Conservation (phyloP, 2,888 invertebrate species). For the Melangyna quadrimaculata region DNA sequence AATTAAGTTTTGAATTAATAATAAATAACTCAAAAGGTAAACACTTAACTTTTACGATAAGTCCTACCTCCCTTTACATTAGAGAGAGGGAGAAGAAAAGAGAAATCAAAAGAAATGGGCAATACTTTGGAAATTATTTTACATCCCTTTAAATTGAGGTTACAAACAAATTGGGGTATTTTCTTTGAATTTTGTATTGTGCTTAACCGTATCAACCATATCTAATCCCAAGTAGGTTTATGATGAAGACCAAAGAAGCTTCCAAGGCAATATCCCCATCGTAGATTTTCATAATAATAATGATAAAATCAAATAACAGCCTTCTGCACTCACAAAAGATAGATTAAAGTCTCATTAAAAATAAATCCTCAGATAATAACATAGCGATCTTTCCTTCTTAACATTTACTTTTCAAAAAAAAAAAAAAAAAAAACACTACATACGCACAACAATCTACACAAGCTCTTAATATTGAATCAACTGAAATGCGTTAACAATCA, state of each 20-base stretch:
- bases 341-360: conserved; percentile 34
- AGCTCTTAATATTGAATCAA: conserved; percentile 30
- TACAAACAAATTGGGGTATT: conserved; percentile 6
- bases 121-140: background rate
- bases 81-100: background rate
- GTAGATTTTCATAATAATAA: conserved; percentile 12
- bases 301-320: conserved; percentile 6
- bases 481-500: conserved; percentile 35
- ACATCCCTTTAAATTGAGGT: background rate
- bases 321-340: background rate
- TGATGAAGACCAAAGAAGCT: background rate
- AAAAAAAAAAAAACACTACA: background rate
- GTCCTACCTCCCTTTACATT: background rate
- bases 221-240: background rate
- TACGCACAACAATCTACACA: conserved; percentile 4
- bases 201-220: background rate
- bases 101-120: background rate
- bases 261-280: background rate
- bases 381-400: background rate
- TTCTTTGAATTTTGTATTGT: background rate
- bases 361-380: conserved; percentile 12
- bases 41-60: background rate
- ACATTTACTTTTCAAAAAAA: background rate
- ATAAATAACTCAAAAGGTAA: background rate
- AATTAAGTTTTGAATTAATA: background rate